Evolutionary conservation across 2,113 vertebrate genomes (phyloP), one percentile per base, ranked within the genome.

Genomic region (Actenoides hombroni): DNA sequence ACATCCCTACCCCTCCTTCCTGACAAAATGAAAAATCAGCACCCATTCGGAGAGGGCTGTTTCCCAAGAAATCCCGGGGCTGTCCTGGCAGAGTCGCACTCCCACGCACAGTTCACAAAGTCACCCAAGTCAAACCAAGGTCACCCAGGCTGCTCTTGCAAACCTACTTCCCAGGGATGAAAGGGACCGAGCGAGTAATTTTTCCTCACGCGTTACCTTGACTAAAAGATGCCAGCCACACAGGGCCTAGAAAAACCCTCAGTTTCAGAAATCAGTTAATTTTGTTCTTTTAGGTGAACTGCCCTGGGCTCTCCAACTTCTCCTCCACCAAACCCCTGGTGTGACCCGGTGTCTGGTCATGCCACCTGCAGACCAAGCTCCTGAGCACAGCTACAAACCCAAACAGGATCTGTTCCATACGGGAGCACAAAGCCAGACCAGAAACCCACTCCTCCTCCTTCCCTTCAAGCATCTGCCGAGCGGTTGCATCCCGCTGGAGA

Each of bases 31-130:
- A 92, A 70, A 67, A 77, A 89, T 65, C 89, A 91, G 87, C 91
- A 21, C 74, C 83, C 37, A 1, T 56, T 76, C 86, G 11, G 31
- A 60, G 84, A 79, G 31, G 3, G 20, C 40, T 3, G 13, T 74
- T 96, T 90, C 96, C 96, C 96, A 92, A 82, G 86, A 71, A 63
- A 90, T 79, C 88, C n/a, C 59, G 2, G 2, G 3, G 15, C 91
- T 86, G 78, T 59, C 92, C 88, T 26, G 90, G 86, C 76, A 87
- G 75, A 76, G 87, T 39, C 13, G 76, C 86, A 73, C 95, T 94
- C 95, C 91, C 70, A 63, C 87, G 70, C 49, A 51, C 11, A 29
- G 96, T 67, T 97, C 96, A 96, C 90, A 91, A 92, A 96, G 95
- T 79, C 95, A 86, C 86, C 63, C 35, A 71, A 95, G 96, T 83